These are phyloP conservation scores for Rhynchomys soricoides DNA, from an alignment of 2,113 vertebrate species.

Conservation along the genomic window DNA sequence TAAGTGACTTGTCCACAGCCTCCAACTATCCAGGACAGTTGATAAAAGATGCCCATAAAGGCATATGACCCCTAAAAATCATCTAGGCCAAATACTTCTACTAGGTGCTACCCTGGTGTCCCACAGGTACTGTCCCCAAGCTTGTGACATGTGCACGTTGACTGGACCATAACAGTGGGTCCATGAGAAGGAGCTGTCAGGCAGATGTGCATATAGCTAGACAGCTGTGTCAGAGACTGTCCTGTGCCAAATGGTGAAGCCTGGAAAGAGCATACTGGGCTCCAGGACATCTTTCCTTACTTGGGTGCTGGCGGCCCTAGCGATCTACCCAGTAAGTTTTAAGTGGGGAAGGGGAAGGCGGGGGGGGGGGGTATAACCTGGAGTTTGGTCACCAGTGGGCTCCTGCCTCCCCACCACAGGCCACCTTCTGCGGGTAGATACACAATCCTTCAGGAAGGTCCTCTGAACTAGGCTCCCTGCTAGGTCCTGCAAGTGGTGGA, in stretches of 20 bases:
- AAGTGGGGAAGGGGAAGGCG: too few species aligned
- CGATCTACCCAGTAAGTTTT: neutral
- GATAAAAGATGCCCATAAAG: neutral
- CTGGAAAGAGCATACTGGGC: neutral
- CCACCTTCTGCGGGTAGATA: neutral
- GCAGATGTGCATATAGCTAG: neutral
- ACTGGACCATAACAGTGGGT: neutral
- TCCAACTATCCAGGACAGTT: fast-evolving
- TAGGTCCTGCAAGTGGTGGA: neutral
- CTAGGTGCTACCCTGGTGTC: neutral
- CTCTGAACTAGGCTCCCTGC: neutral
- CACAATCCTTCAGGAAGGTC: neutral
- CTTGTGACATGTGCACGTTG: fast-evolving
- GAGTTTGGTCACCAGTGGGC: fast-evolving
- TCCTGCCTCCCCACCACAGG: too few species aligned
- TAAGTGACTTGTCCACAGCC: neutral
- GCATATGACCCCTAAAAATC: neutral
- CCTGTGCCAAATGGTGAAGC: neutral
- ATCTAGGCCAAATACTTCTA: too few species aligned
- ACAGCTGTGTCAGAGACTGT: fast-evolving
- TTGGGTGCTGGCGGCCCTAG: neutral
- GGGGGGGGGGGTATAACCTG: neutral
- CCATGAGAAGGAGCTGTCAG: neutral
- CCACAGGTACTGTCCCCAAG: fast-evolving
- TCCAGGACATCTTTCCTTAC: neutral